phyloP scores from a whole-genome alignment of 1,140 invertebrate genomes.

The Drosophila bocqueti region DNA sequence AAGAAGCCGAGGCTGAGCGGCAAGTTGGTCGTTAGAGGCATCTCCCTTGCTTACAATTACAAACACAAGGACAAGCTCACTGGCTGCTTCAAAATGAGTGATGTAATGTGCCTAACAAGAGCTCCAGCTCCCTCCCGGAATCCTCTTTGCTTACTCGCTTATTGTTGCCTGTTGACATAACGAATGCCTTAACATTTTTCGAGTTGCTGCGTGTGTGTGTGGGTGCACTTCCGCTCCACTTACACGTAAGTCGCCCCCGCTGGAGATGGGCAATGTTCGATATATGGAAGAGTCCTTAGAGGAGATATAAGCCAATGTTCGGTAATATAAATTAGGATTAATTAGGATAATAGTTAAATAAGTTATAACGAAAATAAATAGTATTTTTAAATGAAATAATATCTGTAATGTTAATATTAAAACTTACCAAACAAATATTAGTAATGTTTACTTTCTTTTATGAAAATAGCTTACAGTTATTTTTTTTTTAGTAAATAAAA shows the following conservation, averaged over 20 bases:
- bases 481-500: too few species aligned
- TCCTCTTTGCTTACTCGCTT: conserved; percentile 22
- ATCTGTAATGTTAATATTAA: too few species aligned
- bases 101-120: conserved; percentile 77
- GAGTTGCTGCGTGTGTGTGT: conserved; percentile 37
- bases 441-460: too few species aligned
- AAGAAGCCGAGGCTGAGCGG: conserved; percentile 10
- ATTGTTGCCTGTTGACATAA: conserved; percentile 82
- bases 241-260: conserved; percentile 71
- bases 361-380: too few species aligned
- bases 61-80: conserved; percentile 47
- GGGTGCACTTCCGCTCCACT: conserved; percentile 76
- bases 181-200: conserved; percentile 79
- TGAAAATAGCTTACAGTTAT: too few species aligned
- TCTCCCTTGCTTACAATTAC: conserved; percentile 68
- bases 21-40: conserved; percentile 61
- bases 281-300: not conserved
- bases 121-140: conserved; percentile 13
- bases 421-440: too few species aligned
- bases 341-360: too few species aligned
- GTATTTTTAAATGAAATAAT: too few species aligned
- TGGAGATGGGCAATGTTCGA: conserved; percentile 12
- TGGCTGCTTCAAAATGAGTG: conserved; percentile 64
- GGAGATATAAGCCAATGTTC: not conserved
- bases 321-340: not conserved